Conservation (phyloP, 1,140 invertebrate genomes). For the Bombus sibiricus region DNA sequence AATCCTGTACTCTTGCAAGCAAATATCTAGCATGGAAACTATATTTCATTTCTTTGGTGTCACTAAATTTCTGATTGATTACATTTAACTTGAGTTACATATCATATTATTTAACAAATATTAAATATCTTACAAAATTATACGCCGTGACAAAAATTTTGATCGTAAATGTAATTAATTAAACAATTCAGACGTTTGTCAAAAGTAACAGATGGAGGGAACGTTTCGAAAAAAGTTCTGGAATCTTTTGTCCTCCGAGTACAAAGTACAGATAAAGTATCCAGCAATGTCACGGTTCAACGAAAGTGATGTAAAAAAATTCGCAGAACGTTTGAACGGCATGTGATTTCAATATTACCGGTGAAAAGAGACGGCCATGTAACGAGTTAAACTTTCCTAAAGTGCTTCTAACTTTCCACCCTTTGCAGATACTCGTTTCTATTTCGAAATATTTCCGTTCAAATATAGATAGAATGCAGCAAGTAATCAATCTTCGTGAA, state of each 20-base stretch:
- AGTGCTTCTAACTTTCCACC: conserved; percentile 21
- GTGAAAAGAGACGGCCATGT: conserved; percentile 22
- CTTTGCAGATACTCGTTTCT: conserved; percentile 25
- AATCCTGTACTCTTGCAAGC: background rate
- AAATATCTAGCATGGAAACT: background rate
- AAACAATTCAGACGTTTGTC: background rate
- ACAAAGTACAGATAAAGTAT: background rate
- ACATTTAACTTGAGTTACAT: too few species aligned
- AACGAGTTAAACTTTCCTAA: conserved; percentile 32
- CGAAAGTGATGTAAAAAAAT: conserved; percentile 21
- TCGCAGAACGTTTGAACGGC: conserved; percentile 15
- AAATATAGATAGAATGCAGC: background rate
- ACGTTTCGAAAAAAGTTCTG: background rate
- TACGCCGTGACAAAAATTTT: too few species aligned
- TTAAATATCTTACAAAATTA: too few species aligned
- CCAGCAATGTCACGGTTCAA: background rate
- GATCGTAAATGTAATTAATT: background rate
- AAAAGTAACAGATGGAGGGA: too few species aligned
- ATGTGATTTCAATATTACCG: conserved; percentile 27
- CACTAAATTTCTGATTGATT: background rate
- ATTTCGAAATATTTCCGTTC: background rate
- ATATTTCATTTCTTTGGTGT: background rate
- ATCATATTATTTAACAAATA: too few species aligned
- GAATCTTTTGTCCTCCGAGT: background rate
- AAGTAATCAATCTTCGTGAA: background rate